A percentile compares a stretch with the other conserved stretches of the same genome.
Conservation (phyloP, 2,888 invertebrate genomes). For the Megastigmus dorsalis region DNA sequence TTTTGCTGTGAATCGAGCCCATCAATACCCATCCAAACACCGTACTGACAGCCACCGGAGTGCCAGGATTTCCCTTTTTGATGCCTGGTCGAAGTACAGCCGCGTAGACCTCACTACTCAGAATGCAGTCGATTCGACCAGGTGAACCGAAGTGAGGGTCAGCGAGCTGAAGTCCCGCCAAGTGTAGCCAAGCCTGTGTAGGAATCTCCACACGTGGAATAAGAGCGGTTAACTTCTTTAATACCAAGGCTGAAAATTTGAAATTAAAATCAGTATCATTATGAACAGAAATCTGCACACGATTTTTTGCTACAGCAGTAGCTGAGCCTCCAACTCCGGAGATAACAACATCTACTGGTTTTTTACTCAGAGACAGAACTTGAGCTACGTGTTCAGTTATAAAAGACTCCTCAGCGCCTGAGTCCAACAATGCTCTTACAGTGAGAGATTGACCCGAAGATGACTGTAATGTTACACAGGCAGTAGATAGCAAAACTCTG, state of each 20-base stretch:
- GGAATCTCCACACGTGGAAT: neutral
- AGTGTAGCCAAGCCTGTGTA: neutral
- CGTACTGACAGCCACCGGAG: neutral
- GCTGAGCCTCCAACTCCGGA: neutral
- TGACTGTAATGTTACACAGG: neutral
- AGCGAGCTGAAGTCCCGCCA: neutral
- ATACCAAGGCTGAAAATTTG: neutral
- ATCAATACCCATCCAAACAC: neutral
- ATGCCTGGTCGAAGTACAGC: neutral
- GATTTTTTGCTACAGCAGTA: neutral
- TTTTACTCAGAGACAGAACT: neutral
- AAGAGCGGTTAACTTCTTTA: neutral
- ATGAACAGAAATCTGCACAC: too few relatives aligned
- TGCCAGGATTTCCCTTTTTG: neutral
- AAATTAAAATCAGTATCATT: neutral
- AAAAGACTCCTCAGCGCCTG: neutral
- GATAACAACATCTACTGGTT: neutral
- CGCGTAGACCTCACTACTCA: neutral
- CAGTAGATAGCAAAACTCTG: neutral
- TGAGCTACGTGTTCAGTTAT: neutral
- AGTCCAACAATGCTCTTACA: neutral
- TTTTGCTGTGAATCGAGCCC: neutral
- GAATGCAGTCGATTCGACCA: neutral
- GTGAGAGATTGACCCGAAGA: neutral
- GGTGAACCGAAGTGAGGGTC: neutral